Evolutionary conservation across 2,888 invertebrate genomes (phyloP).

Genomic region (Eupithecia exiguata): DNA sequence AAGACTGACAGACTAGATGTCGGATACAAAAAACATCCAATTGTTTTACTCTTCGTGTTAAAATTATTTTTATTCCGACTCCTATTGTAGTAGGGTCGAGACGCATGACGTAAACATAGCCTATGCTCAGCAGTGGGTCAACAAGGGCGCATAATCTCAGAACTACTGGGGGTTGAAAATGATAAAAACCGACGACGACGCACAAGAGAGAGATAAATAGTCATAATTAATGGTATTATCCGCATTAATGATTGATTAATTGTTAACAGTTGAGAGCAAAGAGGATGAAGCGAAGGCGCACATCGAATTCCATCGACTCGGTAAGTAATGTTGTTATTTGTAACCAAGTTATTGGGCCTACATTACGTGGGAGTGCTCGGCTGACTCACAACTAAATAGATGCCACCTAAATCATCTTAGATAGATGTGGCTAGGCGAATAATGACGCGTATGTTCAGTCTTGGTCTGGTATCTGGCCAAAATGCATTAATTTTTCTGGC

Average conservation of each 20-base stretch:
- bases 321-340: constrained; percentile 29
- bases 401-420: background rate
- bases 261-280: constrained; percentile 62
- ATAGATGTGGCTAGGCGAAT: background rate
- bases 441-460: background rate
- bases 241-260: constrained; percentile 14
- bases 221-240: background rate
- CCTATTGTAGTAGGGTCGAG: background rate
- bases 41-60: background rate
- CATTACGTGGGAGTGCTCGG: background rate
- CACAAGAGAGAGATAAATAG: too few species aligned
- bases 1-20: background rate
- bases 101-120: background rate
- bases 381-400: background rate
- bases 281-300: constrained; percentile 64
- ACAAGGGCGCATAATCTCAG: background rate
- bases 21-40: background rate
- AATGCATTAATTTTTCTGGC: too few species aligned
- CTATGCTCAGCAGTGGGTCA: background rate
- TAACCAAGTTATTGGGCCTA: background rate
- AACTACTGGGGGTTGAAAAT: background rate
- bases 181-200: background rate
- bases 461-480: background rate
- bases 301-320: constrained; percentile 64
- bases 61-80: background rate